These are phyloP conservation scores for Ischnus inquisitorius DNA, from an alignment of 2,888 invertebrate species.

Conservation along the genomic window DNA sequence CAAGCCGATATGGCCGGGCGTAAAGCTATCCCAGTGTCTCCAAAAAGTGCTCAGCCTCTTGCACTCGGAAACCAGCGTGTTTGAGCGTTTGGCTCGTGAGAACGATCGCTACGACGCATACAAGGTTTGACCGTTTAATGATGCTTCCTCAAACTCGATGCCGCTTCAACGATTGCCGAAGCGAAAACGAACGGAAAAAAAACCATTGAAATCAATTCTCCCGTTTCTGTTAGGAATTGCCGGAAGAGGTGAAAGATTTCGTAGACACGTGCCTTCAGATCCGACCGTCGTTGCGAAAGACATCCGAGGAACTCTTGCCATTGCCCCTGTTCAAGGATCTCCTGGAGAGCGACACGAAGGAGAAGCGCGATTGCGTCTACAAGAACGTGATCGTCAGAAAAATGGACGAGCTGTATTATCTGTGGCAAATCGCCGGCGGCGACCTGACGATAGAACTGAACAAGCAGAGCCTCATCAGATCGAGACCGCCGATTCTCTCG, in stretches of 20 bases:
- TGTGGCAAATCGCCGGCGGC: slow-evolving; percentile 98
- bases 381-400: slow-evolving; percentile 86
- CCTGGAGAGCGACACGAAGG: slow-evolving; percentile 74
- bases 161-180: not conserved
- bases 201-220: slow-evolving; percentile 21
- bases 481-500: slow-evolving; percentile 93
- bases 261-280: slow-evolving; percentile 91
- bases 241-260: slow-evolving; percentile 87
- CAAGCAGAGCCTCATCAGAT: slow-evolving; percentile 95
- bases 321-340: slow-evolving; percentile 86
- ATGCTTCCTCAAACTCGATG: not conserved
- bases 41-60: slow-evolving; percentile 91
- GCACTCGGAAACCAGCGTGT: slow-evolving; percentile 87
- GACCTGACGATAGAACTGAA: slow-evolving; percentile 96
- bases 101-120: slow-evolving; percentile 90
- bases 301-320: slow-evolving; percentile 88
- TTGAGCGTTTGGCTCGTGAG: slow-evolving; percentile 92
- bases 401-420: slow-evolving; percentile 95
- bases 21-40: slow-evolving; percentile 91
- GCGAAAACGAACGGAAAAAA: not conserved
- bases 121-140: slow-evolving; percentile 85
- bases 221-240: slow-evolving; percentile 73
- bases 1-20: slow-evolving; percentile 90
- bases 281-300: slow-evolving; percentile 88
- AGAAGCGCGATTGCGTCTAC: slow-evolving; percentile 83